Percentiles rank a stretch among this genome's conserved stretches.
Evolutionary conservation across 37 sponge, comb jelly and placozoan species (phyloP).

Genomic region (Ephydatia muelleri): DNA sequence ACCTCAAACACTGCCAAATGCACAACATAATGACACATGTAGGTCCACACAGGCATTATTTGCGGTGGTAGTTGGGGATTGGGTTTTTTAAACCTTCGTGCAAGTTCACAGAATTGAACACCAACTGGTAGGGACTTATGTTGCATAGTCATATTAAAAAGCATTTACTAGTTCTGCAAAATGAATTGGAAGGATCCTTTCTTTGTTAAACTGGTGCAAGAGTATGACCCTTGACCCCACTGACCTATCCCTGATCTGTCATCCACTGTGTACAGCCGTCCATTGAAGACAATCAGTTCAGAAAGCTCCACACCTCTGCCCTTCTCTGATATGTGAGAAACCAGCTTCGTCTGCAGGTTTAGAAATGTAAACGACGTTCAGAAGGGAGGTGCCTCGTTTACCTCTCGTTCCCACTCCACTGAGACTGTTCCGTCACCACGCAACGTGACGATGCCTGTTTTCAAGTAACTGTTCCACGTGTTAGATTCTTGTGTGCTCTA

Average conservation of each 20-base stretch:
- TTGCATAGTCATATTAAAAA: no score
- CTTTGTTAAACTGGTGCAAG: no score
- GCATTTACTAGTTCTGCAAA: no score
- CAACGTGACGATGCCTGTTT: constrained; percentile 43
- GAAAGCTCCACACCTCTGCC: constrained; percentile 96
- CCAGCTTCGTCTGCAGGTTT: constrained; percentile 21
- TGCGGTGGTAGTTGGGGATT: not conserved
- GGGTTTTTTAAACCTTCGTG: no score
- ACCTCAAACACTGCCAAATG: constrained; percentile 57
- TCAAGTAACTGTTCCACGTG: constrained; percentile 68
- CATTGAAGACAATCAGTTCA: constrained; percentile 87
- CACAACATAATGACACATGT: not conserved
- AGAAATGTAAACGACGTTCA: no score
- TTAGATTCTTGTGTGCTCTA: not conserved
- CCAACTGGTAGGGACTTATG: no score
- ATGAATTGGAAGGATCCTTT: no score
- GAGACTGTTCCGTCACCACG: constrained; percentile 12
- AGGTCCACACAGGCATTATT: not conserved
- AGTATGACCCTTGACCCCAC: not conserved
- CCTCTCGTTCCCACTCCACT: constrained; percentile 46
- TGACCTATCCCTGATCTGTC: constrained; percentile 89
- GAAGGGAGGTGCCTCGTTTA: no score
- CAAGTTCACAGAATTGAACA: no score
- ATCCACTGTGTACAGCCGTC: constrained; percentile 84
- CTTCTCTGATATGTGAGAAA: constrained; percentile 67